Evolutionary conservation across 2,888 invertebrate species (phyloP), one percentile per base, ranked within the genome.

Genomic region (Apamea crenata): DNA sequence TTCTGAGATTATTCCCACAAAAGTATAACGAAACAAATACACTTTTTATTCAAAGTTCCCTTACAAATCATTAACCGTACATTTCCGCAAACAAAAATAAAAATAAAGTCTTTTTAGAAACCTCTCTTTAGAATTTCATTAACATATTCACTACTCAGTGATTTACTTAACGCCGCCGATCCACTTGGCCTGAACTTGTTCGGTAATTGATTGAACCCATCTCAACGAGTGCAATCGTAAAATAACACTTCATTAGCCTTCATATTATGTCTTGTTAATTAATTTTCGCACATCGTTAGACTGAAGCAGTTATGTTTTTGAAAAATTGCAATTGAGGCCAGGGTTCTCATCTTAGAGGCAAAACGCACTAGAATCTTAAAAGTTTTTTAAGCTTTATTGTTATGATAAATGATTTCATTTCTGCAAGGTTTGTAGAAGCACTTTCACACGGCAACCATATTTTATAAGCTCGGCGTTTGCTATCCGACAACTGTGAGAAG

Each of bases 161-260:
- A 81, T 83, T 87, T 65, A 67, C 77, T 72, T 47, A 81, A 70
- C 63, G 83, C 67, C 65, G 50, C 67, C 65, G 50, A 73, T 75
- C 66, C 85, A 72, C 72, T 77, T 72, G 36, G 69, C 44, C 59
- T 59, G 69, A 76, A 76, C 78, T 50, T 73, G 59, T 74, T 74
- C 69, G 71, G 84, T 86, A 83, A 89, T 89, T 87, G 83, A 90
- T 87, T 86, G 84, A 85, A 77, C 74, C 70, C 80, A 63, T 79
- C 81, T 81, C 75, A 78, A 87, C 75, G 75, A 80, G 74, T 73
- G 75, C 74, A 73, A 78, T 85, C 85, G 83, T 89, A 83, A 89
- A 89, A 87, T 83, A 89, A 86, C 84, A 83, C 85, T 91, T 89
- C 81, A 88, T 91, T 88, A 82, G 78, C 74, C 75, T 88, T 90